Evolutionary conservation across 1,140 invertebrate genomes (phyloP).

Genomic region (Theocolax elegans): DNA sequence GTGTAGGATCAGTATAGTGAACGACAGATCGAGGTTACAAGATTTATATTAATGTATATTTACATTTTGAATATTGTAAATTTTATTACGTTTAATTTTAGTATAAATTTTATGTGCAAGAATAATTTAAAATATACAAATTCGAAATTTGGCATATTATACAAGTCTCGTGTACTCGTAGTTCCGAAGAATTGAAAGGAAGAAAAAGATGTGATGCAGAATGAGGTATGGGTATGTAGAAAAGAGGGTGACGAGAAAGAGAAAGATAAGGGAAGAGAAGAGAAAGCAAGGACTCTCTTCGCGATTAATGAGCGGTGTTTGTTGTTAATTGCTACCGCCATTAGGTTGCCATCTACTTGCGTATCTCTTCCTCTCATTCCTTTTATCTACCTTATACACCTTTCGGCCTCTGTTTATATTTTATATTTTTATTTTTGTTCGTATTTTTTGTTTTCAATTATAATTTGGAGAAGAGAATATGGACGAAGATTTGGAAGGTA

Average conservation of each 20-base stretch:
- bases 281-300: constrained; percentile 50
- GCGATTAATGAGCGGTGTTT: constrained; percentile 69
- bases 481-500: too few species aligned
- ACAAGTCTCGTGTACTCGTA: not conserved
- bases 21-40: too few species aligned
- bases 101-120: too few species aligned
- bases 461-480: too few species aligned
- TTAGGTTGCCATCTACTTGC: constrained; percentile 63
- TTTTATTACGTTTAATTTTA: too few species aligned
- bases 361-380: constrained; percentile 12
- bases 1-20: too few species aligned
- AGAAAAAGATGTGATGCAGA: constrained; percentile 9
- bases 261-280: constrained; percentile 44
- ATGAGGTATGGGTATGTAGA: not conserved
- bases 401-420: not conserved
- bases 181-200: constrained; percentile 20
- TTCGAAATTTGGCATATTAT: too few species aligned
- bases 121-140: too few species aligned
- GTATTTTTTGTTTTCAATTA: too few species aligned
- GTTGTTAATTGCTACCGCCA: constrained; percentile 69
- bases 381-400: not conserved
- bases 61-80: too few species aligned
- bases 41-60: too few species aligned
- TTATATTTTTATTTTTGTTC: too few species aligned
- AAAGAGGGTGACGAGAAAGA: not conserved